These are phyloP conservation scores for Stomorhina lunata DNA, from an alignment of 2,888 invertebrate genomes.

Conservation along the genomic window DNA sequence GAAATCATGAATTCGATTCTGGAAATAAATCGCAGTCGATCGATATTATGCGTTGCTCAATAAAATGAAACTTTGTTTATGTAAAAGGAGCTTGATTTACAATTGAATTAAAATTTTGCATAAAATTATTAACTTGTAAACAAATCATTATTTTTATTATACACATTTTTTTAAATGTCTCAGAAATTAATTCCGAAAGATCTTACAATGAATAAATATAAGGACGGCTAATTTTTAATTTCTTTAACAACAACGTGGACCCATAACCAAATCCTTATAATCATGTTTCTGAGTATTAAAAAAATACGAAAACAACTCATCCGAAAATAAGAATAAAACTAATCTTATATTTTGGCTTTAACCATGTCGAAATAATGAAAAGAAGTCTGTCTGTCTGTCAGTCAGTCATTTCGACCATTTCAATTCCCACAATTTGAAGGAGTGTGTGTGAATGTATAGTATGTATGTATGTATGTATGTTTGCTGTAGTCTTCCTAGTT, in stretches of 20 bases:
- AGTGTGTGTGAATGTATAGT: conserved; percentile 9
- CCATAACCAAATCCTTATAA: background rate
- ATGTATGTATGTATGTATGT: conserved; percentile 9
- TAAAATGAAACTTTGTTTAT: no score
- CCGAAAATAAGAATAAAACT: background rate
- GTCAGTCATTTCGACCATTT: conserved; percentile 2
- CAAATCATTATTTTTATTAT: no score
- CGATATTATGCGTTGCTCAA: no score
- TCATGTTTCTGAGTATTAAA: background rate
- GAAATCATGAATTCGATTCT: no score
- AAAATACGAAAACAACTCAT: background rate
- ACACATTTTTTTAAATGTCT: no score
- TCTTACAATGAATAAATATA: no score
- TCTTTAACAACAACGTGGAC: background rate
- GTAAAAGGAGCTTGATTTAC: no score
- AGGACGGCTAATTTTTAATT: background rate
- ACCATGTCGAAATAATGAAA: conserved; percentile 60
- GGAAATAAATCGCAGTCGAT: no score
- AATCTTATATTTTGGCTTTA: conserved; percentile 34
- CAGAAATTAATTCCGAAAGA: no score
- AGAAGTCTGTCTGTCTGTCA: conserved; percentile 47
- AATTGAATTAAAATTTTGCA: no score
- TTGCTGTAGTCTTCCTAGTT: background rate
- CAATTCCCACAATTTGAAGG: background rate
- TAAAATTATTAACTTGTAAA: no score